These are phyloP conservation scores for Hydropsyche betteni DNA, from an alignment of 2,888 invertebrate genomes.

Conservation along the genomic window DNA sequence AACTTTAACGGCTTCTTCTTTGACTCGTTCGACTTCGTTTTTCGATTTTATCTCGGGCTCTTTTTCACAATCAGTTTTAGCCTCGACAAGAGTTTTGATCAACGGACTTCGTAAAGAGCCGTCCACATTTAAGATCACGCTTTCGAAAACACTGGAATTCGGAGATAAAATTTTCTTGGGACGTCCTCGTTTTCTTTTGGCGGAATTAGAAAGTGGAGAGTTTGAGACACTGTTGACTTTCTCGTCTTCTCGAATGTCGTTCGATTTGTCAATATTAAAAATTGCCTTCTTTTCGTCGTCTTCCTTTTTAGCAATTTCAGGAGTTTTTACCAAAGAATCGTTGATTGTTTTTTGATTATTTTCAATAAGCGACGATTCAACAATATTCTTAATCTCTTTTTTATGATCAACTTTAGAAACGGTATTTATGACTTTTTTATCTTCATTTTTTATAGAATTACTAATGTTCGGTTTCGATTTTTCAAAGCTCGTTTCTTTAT, in stretches of 20 bases:
- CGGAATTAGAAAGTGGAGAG: conserved; percentile 42
- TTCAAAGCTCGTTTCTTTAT: not conserved
- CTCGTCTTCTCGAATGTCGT: not conserved
- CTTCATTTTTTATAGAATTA: not conserved
- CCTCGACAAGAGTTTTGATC: not conserved
- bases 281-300: not conserved
- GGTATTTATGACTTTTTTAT: not conserved
- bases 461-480: not conserved
- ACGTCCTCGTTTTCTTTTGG: conserved; percentile 48
- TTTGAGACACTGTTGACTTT: not conserved
- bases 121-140: conserved; percentile 3
- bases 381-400: not conserved
- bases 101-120: not conserved
- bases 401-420: not conserved
- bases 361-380: not conserved
- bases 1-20: not conserved
- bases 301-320: not conserved
- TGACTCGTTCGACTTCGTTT: not conserved
- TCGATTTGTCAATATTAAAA: not conserved
- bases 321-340: not conserved
- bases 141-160: not conserved
- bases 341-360: not conserved
- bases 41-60: not conserved
- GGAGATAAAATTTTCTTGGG: conserved; percentile 45
- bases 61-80: not conserved